phyloP scores from a whole-genome alignment of 2,888 invertebrate species.

The Cosmopolites sordidus region DNA sequence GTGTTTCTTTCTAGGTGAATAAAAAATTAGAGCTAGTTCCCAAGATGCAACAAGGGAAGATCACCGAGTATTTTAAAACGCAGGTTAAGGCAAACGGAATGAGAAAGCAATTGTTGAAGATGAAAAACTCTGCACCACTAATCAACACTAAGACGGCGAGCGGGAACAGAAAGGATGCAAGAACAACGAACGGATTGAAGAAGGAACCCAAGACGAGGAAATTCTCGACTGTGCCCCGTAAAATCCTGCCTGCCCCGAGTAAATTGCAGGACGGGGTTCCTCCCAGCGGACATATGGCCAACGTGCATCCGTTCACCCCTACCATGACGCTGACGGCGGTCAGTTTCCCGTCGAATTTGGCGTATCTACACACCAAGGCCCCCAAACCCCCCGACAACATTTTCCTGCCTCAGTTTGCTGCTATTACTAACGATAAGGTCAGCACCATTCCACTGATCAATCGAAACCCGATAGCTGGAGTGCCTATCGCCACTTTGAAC shows the following conservation, averaged over 20 bases:
- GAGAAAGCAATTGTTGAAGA: slow-evolving; percentile 36
- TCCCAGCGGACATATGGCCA: slow-evolving; percentile 31
- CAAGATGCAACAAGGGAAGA: slow-evolving; percentile 65
- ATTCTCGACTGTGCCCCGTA: slow-evolving; percentile 43
- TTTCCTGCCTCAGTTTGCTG: slow-evolving; percentile 44
- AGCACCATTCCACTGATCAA: slow-evolving; percentile 44
- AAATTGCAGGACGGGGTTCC: slow-evolving; percentile 40
- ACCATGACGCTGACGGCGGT: slow-evolving; percentile 45
- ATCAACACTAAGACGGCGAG: slow-evolving; percentile 31
- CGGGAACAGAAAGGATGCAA: slow-evolving; percentile 30
- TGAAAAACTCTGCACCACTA: slow-evolving; percentile 31
- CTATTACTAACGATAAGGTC: slow-evolving; percentile 41
- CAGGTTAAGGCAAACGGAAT: slow-evolving; percentile 65
- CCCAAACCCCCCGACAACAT: slow-evolving; percentile 45
- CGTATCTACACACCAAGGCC: slow-evolving; percentile 46
- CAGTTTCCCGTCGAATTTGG: slow-evolving; percentile 44
- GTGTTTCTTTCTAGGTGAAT: too few species aligned
- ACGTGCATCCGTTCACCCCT: slow-evolving; percentile 41
- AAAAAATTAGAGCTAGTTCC: slow-evolving; percentile 19
- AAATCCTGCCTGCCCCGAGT: slow-evolving; percentile 47
- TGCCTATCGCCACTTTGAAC: slow-evolving; percentile 43
- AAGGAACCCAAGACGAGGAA: slow-evolving; percentile 37
- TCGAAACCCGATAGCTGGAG: slow-evolving; percentile 40
- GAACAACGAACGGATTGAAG: slow-evolving; percentile 44
- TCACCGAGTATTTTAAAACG: slow-evolving; percentile 80